Base-by-base conservation (phyloP, 1,140 invertebrate species). In the Cotesia typhae region DNA sequence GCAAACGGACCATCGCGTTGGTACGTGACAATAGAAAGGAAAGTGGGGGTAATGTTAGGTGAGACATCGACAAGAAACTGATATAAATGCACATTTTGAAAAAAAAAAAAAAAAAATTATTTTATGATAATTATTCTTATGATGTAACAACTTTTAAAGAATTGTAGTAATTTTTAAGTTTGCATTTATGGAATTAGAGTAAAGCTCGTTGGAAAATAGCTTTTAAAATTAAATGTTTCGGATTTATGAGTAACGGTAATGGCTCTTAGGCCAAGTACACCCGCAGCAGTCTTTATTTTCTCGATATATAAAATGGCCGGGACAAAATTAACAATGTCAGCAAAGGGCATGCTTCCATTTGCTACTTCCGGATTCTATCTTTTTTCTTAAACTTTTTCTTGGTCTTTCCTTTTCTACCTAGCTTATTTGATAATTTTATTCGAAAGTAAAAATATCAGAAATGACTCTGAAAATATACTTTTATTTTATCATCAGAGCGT, bases 301-400 rank as follows among this genome's bases (percentile, higher is more conserved):
- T 73, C 69, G 71, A 77, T 81, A 47, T 47, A 47, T 47, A 81
- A 81, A 81, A 81, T 81, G 79, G 79, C 79, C 79, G 79, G 75
- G 78, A 81, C 75, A 75, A 75, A 73, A 72, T 68, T 76, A 74
- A 71, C 74, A 73, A 71, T 69, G 59, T 72, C 70, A 66, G 51
- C 12, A 41, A 67, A 67, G 64, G 71, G 35, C 59, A 51, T 6
- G 28, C 28, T 60, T 70, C 5, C 38, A 60, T 38, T 28, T 68
- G 17, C 20, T 10, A 61, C 10, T 57, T 14, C 3, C 14, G 14
- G 12, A 7, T 51, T 51, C 3, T 28, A 28, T 28, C 28, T 28
- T 4, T n/a, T 14, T 47, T 37, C 38, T 9, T 37, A 65, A 65
- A 47, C 12, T 4, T 17, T 14, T 47, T 37, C 36, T 20, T 35